A percentile compares a stretch with the other conserved stretches of the same genome.
Evolutionary conservation across 2,113 vertebrate species (phyloP).

Genomic region (Silurus meridionalis): DNA sequence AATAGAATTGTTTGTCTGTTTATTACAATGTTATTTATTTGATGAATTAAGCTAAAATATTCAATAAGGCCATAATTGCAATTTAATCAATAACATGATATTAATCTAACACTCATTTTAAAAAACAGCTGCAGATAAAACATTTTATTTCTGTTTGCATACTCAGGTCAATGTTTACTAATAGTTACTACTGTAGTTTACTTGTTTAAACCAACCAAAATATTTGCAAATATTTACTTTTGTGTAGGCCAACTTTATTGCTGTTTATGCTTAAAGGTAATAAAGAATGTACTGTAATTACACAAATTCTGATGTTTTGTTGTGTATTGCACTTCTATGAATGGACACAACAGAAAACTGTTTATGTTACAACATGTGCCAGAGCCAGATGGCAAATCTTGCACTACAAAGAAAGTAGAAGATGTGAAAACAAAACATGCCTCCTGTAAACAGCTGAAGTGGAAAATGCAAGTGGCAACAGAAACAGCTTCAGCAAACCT

Average conservation of each 20-base stretch:
- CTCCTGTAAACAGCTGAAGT: not conserved
- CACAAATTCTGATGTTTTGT: slow-evolving; percentile 13
- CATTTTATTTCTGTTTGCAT: not conserved
- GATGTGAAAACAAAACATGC: not conserved
- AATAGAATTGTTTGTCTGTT: not conserved
- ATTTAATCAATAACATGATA: not conserved
- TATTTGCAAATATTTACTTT: not conserved
- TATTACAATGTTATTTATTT: slow-evolving; percentile 3
- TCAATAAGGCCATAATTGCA: not conserved
- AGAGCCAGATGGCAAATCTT: not conserved
- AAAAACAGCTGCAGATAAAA: not conserved
- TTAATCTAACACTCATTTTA: not conserved
- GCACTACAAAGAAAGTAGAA: slow-evolving; percentile 9
- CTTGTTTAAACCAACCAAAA: not conserved
- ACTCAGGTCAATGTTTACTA: no score
- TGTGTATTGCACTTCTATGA: not conserved
- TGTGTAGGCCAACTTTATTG: not conserved
- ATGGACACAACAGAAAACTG: not conserved
- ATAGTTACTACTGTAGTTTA: no score
- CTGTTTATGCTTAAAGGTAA: not conserved
- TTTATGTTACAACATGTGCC: not conserved
- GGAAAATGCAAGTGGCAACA: not conserved
- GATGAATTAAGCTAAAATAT: not conserved
- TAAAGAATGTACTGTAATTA: slow-evolving; percentile 7
- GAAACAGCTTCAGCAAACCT: not conserved